Base-by-base conservation (phyloP, 2,797 vertebrate genomes). In the Apogon hyalosoma region DNA sequence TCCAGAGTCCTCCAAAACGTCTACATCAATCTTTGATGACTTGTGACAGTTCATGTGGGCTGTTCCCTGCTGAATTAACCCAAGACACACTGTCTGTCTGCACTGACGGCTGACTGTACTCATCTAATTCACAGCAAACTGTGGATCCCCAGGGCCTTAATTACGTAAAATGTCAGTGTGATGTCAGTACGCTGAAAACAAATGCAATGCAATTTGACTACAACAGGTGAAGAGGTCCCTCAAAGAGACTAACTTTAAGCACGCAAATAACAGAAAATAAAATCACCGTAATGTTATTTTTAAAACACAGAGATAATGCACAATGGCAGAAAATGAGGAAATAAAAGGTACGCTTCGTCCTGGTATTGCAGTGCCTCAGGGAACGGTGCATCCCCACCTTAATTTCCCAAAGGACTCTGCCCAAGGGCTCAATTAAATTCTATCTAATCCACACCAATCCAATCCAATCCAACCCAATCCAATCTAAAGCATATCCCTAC, bases 21-120 rank as follows among this genome's bases (percentile, higher is more conserved):
- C 65, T 33, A 50, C 62, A 66, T 77, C 43, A 74, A 79, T 88
- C 81, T 88, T 87, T 86, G 79, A 90, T 80, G 72, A 60, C 64
- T 86, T 80, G 56, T 72, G 69, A 74, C 55, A 50, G 19, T 52
- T 73, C 62, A 63, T 62, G 69, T 85, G 76, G 78, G 79, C 66
- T 58, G 63, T 61, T 80, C 76, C 76, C 75, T 38, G 54, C 58
- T 72, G 72, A 74, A 61, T 39, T 8, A 43, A 61, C 79, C 41
- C 21, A 48, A 39, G 74, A 58, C 78, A 70, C 73, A 51, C 71
- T 40, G 66, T 63, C 61, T 75, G 60, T 80, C 61, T 45, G 63
- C 0, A 39, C 63, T 65, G 67, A 76, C 10, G 6, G 66, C 54
- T 52, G 28, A 31, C 56, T 56, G 49, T 67, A 46, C 63, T 80